These are phyloP conservation scores for Agriopis leucophaearia DNA, from an alignment of 2,888 invertebrate species.

Conservation along the genomic window DNA sequence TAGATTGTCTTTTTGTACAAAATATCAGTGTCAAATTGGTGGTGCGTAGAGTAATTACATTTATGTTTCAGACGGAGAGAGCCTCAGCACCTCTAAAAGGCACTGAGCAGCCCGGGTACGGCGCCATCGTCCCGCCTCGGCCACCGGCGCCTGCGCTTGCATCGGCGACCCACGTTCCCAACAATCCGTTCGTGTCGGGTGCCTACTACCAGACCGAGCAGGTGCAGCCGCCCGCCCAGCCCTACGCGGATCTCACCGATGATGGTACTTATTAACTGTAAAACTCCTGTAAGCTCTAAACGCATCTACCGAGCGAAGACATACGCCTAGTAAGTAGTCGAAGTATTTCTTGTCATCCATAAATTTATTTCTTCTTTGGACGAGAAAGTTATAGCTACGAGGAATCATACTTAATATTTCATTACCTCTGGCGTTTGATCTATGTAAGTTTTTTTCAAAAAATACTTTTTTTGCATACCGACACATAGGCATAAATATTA, in stretches of 20 bases:
- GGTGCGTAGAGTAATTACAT: no score
- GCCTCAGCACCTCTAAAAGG: constrained; percentile 74
- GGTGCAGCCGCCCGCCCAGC: constrained; percentile 89
- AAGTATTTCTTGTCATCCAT: no score
- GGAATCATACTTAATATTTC: no score
- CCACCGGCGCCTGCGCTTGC: constrained; percentile 83
- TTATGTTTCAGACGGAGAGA: constrained; percentile 67
- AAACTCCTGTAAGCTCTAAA: constrained; percentile 25
- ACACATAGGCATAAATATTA: no score
- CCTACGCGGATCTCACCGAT: constrained; percentile 77
- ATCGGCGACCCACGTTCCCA: constrained; percentile 87
- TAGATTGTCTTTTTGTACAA: no score
- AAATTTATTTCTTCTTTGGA: no score
- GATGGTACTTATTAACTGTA: constrained; percentile 70
- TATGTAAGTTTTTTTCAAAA: no score
- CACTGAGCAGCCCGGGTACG: constrained; percentile 72
- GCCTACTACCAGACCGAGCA: constrained; percentile 87
- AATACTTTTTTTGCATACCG: no score
- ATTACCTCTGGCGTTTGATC: no score
- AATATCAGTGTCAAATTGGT: no score
- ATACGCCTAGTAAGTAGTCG: no score
- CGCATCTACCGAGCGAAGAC: constrained; percentile 16
- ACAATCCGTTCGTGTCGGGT: constrained; percentile 87
- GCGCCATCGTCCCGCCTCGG: constrained; percentile 68
- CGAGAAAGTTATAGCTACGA: no score